Percentiles rank a stretch among this genome's conserved stretches.
Conservation (phyloP, 2,888 invertebrate genomes). For the Drosophila kambysellisi region DNA sequence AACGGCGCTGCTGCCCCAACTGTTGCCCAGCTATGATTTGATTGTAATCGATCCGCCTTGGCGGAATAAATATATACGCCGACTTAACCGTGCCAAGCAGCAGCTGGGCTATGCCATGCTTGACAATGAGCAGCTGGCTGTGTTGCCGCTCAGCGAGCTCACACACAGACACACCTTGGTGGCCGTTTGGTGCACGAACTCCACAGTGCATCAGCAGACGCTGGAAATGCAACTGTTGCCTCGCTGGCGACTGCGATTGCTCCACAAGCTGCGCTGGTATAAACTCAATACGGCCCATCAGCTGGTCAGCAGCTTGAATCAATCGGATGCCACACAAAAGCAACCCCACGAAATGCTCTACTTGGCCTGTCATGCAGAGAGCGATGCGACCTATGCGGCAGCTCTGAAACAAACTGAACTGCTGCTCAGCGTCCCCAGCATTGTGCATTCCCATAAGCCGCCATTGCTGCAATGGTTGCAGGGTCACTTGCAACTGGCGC, state of each 20-base stretch:
- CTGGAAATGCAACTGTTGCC: constrained; percentile 91
- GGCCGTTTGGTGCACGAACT: constrained; percentile 97
- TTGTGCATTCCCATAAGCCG: constrained; percentile 98
- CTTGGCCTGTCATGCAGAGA: constrained; percentile 86
- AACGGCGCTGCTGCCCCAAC: constrained; percentile 86
- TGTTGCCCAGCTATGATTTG: constrained; percentile 89
- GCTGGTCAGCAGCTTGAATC: constrained; percentile 89
- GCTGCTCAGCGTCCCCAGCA: constrained; percentile 94
- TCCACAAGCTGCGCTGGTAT: constrained; percentile 94
- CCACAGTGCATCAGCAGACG: constrained; percentile 88
- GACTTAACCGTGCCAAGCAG: constrained; percentile 88
- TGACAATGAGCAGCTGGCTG: constrained; percentile 90
- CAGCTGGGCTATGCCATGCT: constrained; percentile 90
- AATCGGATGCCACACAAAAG: constrained; percentile 86
- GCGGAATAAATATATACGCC: constrained; percentile 97
- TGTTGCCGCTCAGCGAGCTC: constrained; percentile 89
- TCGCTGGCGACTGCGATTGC: constrained; percentile 90
- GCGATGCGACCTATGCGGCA: constrained; percentile 37
- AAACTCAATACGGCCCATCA: constrained; percentile 88
- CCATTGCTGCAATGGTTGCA: constrained; percentile 89
- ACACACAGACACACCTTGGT: constrained; percentile 89
- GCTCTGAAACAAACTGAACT: constrained; percentile 86
- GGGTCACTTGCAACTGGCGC: constrained; percentile 84
- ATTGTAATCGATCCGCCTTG: constrained; percentile 97
- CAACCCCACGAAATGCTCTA: constrained; percentile 95